These are phyloP conservation scores for Myathropa florea DNA, from an alignment of 2,888 invertebrate species.

Conservation along the genomic window DNA sequence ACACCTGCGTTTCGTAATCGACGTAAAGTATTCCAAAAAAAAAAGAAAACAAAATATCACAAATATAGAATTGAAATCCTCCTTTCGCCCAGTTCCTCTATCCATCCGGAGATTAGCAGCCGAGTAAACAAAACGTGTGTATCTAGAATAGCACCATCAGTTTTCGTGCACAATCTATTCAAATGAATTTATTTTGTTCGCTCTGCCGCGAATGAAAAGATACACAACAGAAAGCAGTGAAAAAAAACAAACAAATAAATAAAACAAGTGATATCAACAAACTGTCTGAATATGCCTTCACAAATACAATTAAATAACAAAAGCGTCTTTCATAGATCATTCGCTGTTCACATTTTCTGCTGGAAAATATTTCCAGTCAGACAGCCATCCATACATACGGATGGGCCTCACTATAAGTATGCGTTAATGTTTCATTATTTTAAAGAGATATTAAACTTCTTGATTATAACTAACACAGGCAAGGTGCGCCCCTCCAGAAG, in stretches of 20 bases:
- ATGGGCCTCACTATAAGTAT: not conserved
- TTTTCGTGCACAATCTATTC: not conserved
- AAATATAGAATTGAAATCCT: not conserved
- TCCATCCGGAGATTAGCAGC: not conserved
- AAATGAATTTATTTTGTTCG: not conserved
- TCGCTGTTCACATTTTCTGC: not conserved
- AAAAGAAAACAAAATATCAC: not conserved
- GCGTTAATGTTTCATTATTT: constrained; percentile 3
- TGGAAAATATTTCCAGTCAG: not conserved
- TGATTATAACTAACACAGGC: constrained; percentile 2
- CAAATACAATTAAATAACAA: constrained; percentile 1
- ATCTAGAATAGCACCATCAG: constrained; percentile 5
- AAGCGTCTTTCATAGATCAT: constrained; percentile 6
- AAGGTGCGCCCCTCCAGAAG: not conserved
- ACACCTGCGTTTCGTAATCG: not conserved
- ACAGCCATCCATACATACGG: not conserved
- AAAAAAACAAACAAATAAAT: not conserved
- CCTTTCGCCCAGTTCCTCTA: not conserved
- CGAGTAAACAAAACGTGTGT: constrained; percentile 25
- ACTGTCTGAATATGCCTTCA: constrained; percentile 18
- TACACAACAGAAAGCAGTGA: not conserved
- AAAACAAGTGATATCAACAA: constrained; percentile 26
- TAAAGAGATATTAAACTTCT: constrained; percentile 2
- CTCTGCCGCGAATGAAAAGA: not conserved
- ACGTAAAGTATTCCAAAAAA: not conserved